Evolutionary conservation across 2,888 invertebrate genomes (phyloP), one percentile per base, ranked within the genome.

Genomic region (Ophioninae sp.): DNA sequence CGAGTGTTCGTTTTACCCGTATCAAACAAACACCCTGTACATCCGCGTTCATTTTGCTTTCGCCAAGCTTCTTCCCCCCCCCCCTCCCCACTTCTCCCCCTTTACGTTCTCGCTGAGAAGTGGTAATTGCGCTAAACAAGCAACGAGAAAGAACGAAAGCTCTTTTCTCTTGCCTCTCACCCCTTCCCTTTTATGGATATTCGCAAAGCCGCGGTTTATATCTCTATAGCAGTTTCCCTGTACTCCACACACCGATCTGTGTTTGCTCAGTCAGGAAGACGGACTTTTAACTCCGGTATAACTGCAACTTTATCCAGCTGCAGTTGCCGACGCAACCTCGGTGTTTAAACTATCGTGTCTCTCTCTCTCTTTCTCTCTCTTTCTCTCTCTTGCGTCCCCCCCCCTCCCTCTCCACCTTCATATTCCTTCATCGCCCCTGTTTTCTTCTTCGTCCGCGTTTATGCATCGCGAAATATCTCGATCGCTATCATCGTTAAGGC

Each of bases 221-320:
- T 50, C 39, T 23, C 41, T 17, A 7, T 37, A 39, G 13, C 13
- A 17, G 64, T 65, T 17, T 65, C 5, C 21, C 61, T 21, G 13
- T 62, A 62, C 13, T 65, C 39, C 30, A 37, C 13, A 62, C 39
- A 65, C 64, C 17, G 6, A n/a, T 6, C 7, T 37, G 37, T 75
- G 64, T 81, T 75, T 75, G 75, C 69, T 20, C 39, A 65, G 8
- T 64, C 62, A 39, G 69, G 75, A 69, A 69, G 62, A 69, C 75
- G 50, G 50, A 62, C 69, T 56, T 57, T 23, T 30, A 30, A 75
- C 41, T 41, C 3, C 50, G 59, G 67, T 50, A 62, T 62, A 75
- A 57, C 62, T n/a, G 6, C 30, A 75, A 20, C 69, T 10, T 70
- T 20, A 20, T 37, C 57, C 57, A 13, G 67, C 56, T 56, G n/a